Conservation (phyloP, 2,888 invertebrate genomes). For the Ischnus inquisitorius region DNA sequence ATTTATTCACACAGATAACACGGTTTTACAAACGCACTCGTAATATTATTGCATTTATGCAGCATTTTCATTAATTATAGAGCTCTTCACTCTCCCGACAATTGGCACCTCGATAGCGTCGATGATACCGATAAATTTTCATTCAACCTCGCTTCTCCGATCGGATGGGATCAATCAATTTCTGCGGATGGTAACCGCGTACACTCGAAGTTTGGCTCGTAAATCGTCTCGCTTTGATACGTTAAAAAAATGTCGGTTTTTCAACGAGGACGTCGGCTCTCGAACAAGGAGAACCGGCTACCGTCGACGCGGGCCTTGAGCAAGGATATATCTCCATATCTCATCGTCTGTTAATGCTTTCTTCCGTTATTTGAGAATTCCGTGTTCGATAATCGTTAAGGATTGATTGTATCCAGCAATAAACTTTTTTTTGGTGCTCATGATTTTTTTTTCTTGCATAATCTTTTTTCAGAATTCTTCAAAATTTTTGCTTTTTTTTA, state of each 20-base stretch:
- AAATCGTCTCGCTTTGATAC: slow-evolving; percentile 19
- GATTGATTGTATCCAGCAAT: neutral
- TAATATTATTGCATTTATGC: neutral
- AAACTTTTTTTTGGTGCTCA: neutral
- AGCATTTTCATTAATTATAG: neutral
- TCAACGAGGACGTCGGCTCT: slow-evolving; percentile 46
- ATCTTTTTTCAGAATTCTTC: neutral
- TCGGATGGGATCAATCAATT: neutral
- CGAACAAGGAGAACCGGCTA: slow-evolving; percentile 57
- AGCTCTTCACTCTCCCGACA: neutral
- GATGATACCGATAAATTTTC: neutral
- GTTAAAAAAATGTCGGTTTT: slow-evolving; percentile 22
- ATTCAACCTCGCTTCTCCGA: neutral
- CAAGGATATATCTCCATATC: slow-evolving; percentile 39
- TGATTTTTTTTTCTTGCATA: neutral
- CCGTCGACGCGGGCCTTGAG: slow-evolving; percentile 53
- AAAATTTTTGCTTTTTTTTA: no score
- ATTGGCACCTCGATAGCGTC: neutral
- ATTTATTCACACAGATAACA: neutral
- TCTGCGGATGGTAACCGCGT: slow-evolving; percentile 4
- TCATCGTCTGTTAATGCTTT: neutral
- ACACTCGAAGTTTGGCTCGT: slow-evolving; percentile 13
- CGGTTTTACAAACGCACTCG: neutral
- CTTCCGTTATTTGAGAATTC: slow-evolving; percentile 5
- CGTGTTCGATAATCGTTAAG: slow-evolving; percentile 24